phyloP scores from a whole-genome alignment of 2,113 vertebrate genomes.

The Oncorhynchus mykiss region DNA sequence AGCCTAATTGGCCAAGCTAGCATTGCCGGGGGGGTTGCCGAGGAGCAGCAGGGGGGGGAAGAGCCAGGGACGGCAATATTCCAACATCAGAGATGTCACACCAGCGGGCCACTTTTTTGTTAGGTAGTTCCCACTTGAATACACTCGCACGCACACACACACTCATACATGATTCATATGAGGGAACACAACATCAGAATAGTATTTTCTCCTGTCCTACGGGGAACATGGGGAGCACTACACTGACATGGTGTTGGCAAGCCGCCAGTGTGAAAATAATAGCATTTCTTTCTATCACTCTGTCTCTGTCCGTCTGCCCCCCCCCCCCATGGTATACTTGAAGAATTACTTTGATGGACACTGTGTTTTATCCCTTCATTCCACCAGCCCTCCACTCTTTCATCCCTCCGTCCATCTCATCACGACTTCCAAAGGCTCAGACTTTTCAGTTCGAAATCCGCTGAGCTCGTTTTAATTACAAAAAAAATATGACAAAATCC shows the following conservation, averaged over 20 bases:
- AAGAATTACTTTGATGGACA: too few species aligned
- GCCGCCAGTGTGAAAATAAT: not conserved
- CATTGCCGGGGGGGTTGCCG: conserved; percentile 33
- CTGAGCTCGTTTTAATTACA: conserved; percentile 1
- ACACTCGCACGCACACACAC: too few species aligned
- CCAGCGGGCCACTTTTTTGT: not conserved
- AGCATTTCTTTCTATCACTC: not conserved
- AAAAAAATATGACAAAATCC: not conserved
- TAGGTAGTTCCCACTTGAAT: too few species aligned
- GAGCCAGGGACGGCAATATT: conserved; percentile 8
- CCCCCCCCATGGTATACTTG: too few species aligned
- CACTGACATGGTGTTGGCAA: not conserved
- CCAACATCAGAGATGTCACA: not conserved
- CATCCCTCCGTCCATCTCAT: not conserved
- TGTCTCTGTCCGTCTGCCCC: not conserved
- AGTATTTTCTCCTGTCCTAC: too few species aligned
- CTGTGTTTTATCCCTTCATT: too few species aligned
- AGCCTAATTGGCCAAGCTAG: conserved; percentile 49
- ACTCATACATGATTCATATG: too few species aligned
- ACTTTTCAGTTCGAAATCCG: not conserved
- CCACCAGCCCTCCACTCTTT: not conserved
- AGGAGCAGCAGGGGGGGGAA: conserved; percentile 32
- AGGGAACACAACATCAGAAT: not conserved
- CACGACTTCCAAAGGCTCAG: too few species aligned
- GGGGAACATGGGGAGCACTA: not conserved